Base-by-base conservation (phyloP, 2,113 vertebrate genomes). In the Cathartes aura region DNA sequence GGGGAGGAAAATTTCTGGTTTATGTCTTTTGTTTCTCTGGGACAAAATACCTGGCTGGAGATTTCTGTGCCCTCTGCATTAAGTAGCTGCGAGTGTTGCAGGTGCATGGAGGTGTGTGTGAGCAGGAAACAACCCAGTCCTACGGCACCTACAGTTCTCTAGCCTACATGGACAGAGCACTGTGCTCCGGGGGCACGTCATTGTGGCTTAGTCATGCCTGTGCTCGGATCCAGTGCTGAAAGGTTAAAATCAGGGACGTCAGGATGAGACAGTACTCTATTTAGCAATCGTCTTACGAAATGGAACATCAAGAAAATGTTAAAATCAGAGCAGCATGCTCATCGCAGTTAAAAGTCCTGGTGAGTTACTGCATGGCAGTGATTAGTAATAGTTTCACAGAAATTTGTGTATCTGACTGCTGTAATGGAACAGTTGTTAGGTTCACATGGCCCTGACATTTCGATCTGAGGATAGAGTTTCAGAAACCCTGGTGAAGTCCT, bases 401-500 rank as follows among this genome's bases (percentile, higher is more conserved):
- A 96, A 90, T 83, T 56, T 87, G 62, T 82, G 3, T 40, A 82
- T 58, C 74, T 90, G 74, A 82, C 45, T 87, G 70, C 78, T 88
- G 29, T 73, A 88, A 87, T 13, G 47, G 81, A 89, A 88, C 78
- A 58, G 78, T 85, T 85, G 73, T 82, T 93, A 93, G 32, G 78
- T 91, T 95, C 74, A 90, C 67, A 71, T 78, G 71, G 58, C 74
- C 95, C 71, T 93, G 93, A 93, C 87, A 96, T 96, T 96, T 93
- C 94, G 23, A 43, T 68, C 21, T 50, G 48, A 78, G 58, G 81
- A 93, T 17, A 79, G 67, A 55, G 55, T 95, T 96, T 90, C 89
- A 89, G 91, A 93, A 96, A 70, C 67, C 48, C 48, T 95, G 47
- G 36, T 76, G 72, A 85, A 93, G 36, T 80, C 43, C 74, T 90